Evolutionary conservation across 2,113 vertebrate genomes (phyloP), one percentile per base, ranked within the genome.

Genomic region (Zosterops japonicus): DNA sequence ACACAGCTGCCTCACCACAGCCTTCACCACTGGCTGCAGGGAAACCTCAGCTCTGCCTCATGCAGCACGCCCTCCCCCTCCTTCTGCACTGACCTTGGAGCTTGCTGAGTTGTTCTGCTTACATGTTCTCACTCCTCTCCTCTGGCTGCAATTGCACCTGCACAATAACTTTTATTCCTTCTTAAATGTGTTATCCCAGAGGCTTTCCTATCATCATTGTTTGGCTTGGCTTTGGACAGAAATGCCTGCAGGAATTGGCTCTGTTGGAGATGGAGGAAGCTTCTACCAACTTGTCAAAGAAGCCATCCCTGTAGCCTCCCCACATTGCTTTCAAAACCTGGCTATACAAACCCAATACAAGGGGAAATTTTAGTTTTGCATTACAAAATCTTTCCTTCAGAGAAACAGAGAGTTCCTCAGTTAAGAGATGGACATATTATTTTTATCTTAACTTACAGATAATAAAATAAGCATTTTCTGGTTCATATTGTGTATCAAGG

Each of bases 111-210:
- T 53, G 8, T 31, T 47, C 53, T 49, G 33, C 55, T 68, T 41
- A 29, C 20, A 7, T 8, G 8, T 31, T 31, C 46, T 75, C n/a
- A 31, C 9, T 55, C 14, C 6, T 41, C 11, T 60, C 23, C 53
- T 47, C 70, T 76, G 41, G 21, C 11, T 41, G n/a, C 22, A 41
- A 13, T 18, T 61, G 8, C 25, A 83, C 18, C 9, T 41, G 11
- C 0, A 0, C 5, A 76, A 23, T 25, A 27, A 25, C 9, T 75
- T 59, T 53, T n/a, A 60, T 46, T 39, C 16, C 29, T 35, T 76
- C n/a, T 27, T 47, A 31, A 76, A 41, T 55, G 9, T 41, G 21
- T 41, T 61, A n/a, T 47, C 55, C 20, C 16, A n/a, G 55, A 60
- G 29, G 3, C 14, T 76, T 83, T 68, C 7, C 17, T 31, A 2